phyloP scores from a whole-genome alignment of 2,888 invertebrate genomes.

The Drosophila sordidapex region DNA sequence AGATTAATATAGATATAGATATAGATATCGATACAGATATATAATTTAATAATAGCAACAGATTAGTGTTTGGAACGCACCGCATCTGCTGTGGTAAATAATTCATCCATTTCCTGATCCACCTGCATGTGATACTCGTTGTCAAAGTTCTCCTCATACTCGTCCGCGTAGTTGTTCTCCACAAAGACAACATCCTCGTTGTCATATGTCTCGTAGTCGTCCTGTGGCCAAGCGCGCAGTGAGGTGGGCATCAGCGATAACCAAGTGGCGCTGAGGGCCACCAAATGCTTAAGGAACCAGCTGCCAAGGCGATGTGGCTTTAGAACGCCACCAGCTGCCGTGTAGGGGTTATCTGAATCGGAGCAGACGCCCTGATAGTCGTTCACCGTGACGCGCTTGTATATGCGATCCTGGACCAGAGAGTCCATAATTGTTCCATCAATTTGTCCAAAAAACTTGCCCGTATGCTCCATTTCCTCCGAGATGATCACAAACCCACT shows the following conservation, averaged over 20 bases:
- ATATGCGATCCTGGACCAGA: slow-evolving; percentile 94
- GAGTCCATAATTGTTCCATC: slow-evolving; percentile 98
- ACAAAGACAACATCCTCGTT: slow-evolving; percentile 82
- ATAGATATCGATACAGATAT: neutral
- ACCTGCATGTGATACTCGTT: slow-evolving; percentile 82
- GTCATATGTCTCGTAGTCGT: slow-evolving; percentile 82
- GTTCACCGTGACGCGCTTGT: slow-evolving; percentile 93
- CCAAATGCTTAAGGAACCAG: slow-evolving; percentile 82
- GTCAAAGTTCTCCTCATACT: slow-evolving; percentile 83
- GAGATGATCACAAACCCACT: slow-evolving; percentile 97
- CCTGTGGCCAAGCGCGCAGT: slow-evolving; percentile 83
- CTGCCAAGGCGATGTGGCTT: slow-evolving; percentile 78
- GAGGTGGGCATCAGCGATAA: slow-evolving; percentile 81
- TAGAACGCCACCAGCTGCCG: slow-evolving; percentile 82
- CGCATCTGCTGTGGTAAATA: slow-evolving; percentile 83
- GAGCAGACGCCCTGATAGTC: slow-evolving; percentile 96
- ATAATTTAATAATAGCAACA: neutral
- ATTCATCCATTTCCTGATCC: slow-evolving; percentile 83
- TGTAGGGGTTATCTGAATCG: slow-evolving; percentile 87
- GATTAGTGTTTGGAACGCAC: slow-evolving; percentile 56
- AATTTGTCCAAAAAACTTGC: slow-evolving; percentile 96
- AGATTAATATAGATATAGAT: neutral
- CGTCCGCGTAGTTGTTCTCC: slow-evolving; percentile 83
- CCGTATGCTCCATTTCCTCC: slow-evolving; percentile 93
- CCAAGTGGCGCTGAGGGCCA: slow-evolving; percentile 83